A percentile compares a stretch with the other conserved stretches of the same genome.
Conservation (phyloP, 2,888 invertebrate genomes). For the Eudemis profundana region DNA sequence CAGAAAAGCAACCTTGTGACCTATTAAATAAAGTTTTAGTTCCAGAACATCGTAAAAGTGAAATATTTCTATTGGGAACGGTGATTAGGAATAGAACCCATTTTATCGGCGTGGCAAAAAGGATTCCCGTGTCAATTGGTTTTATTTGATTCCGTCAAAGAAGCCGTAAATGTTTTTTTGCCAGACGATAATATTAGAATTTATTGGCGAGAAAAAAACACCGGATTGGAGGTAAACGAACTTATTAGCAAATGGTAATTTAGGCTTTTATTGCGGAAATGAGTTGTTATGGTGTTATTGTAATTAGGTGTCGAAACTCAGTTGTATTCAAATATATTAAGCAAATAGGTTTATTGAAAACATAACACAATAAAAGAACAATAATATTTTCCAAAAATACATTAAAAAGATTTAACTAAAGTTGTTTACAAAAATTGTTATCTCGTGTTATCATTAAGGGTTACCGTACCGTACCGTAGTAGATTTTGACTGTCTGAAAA, state of each 20-base stretch:
- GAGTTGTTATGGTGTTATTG: slow-evolving; percentile 9
- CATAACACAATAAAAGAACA: background rate
- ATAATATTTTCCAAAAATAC: background rate
- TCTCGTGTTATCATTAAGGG: too few relatives aligned
- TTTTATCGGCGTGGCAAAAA: slow-evolving; percentile 57
- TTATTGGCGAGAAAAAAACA: slow-evolving; percentile 51
- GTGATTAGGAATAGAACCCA: too few relatives aligned
- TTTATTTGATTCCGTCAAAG: slow-evolving; percentile 61
- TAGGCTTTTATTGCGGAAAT: slow-evolving; percentile 33
- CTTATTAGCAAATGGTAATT: slow-evolving; percentile 34
- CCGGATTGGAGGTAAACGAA: slow-evolving; percentile 39
- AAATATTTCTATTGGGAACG: background rate
- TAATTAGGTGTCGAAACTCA: background rate
- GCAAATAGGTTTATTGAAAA: background rate
- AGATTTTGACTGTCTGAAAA: too few relatives aligned
- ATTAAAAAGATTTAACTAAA: too few relatives aligned
- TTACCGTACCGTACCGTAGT: too few relatives aligned
- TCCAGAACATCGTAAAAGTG: background rate
- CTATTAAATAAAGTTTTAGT: slow-evolving; percentile 2
- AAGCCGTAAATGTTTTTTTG: slow-evolving; percentile 60
- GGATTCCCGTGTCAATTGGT: slow-evolving; percentile 71
- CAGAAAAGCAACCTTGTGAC: background rate
- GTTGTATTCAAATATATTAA: background rate
- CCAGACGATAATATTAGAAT: slow-evolving; percentile 51
- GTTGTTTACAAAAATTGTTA: too few relatives aligned